A percentile compares a stretch with the other conserved stretches of the same genome.
phyloP scores from a whole-genome alignment of 2,113 vertebrate species.

The Mobula hypostoma region DNA sequence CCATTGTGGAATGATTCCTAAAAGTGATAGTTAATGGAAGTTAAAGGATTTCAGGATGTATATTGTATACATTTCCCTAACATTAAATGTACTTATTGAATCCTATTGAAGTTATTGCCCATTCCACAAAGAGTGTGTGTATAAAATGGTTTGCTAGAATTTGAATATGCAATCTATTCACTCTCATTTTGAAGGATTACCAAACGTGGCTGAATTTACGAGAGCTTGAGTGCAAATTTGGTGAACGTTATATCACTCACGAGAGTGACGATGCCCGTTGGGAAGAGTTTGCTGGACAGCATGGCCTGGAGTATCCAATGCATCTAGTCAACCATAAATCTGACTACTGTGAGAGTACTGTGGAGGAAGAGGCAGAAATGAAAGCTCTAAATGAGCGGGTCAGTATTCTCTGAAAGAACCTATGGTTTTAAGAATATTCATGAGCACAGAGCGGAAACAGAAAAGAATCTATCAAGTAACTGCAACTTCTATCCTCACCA shows the following conservation, averaged over 20 bases:
- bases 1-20: neutral
- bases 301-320: constrained; percentile 72
- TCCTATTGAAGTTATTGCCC: too few relatives aligned
- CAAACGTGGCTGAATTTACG: constrained; percentile 94
- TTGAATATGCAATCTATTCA: neutral
- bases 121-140: neutral
- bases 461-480: neutral
- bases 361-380: constrained; percentile 73
- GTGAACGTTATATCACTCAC: constrained; percentile 91
- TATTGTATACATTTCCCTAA: too few relatives aligned
- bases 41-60: too few relatives aligned
- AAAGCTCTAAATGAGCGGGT: constrained; percentile 86
- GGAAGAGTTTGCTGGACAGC: constrained; percentile 78
- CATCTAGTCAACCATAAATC: constrained; percentile 62
- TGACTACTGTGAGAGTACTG: constrained; percentile 55
- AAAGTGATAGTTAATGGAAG: neutral
- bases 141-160: neutral
- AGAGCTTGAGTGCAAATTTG: constrained; percentile 79
- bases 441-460: neutral
- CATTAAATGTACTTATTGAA: too few relatives aligned
- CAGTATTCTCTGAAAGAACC: constrained; percentile 75
- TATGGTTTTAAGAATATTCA: neutral
- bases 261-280: constrained; percentile 92
- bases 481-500: neutral
- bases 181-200: constrained; percentile 71